Base-by-base conservation (phyloP, 2,888 invertebrate genomes). In the Drosophila paramelanica region DNA sequence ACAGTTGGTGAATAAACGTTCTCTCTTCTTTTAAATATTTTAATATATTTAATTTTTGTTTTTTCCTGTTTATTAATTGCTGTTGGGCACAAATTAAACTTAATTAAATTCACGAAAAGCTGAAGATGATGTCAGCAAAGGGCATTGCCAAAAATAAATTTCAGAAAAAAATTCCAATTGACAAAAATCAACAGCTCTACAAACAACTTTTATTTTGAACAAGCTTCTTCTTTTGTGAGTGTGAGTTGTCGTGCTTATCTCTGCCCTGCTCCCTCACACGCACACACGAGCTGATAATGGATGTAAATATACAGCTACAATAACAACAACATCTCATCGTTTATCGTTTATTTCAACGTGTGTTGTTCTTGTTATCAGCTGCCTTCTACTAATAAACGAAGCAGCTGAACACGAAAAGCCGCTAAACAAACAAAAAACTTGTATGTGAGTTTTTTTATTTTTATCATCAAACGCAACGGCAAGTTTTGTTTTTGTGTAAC, bases 161-260 rank as follows among this genome's bases (percentile, higher is more conserved):
- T 17, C 17, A 17, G 17, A 11, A 13, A 53, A 43, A 68, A 59
- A 25, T 43, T 42, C 58, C 77, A 62, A 55, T 42, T 59, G 49
- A 58, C 50, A 62, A 56, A 42, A 67, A 56, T 56, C 31, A 67
- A 50, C 57, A 58, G 61, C 71, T 58, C 47, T 38, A 59, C 52
- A 53, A 67, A 67, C 65, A 79, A 81, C 59, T 58, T 59, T 65
- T 67, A 73, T 80, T 86, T 67, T 74, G 49, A 65, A 57, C 60
- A 62, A 31, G 52, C 46, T 57, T 31, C 39, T 71, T 61, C 46
- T 52, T 59, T 49, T 13, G 58, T 3, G 46, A 52, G 68, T 27
- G 62, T 67, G 49, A 64, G 62, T 69, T 80, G 77, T 73, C 47
- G 55, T 41, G 70, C 85, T 88, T 82, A 87, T 82, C 88, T 67